Percentiles rank a stretch among this genome's conserved stretches.
Conservation (phyloP, 2,888 invertebrate genomes). For the Hoplodrina blanda region DNA sequence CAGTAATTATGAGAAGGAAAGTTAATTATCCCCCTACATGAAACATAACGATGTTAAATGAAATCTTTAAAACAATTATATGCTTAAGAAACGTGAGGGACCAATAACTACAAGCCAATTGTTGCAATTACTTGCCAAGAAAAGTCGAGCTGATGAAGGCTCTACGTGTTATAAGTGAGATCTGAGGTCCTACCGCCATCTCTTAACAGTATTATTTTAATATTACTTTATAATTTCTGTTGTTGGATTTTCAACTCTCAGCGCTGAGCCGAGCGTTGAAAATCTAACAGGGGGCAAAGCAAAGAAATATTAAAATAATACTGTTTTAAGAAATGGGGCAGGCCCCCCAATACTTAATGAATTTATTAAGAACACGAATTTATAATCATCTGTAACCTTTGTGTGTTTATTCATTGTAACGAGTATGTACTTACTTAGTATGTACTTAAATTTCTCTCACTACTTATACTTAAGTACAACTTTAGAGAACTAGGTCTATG, state of each 20-base stretch:
- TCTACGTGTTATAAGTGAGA: constrained; percentile 51
- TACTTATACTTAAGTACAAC: not conserved
- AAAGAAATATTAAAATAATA: too few relatives aligned
- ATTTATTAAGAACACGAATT: constrained; percentile 32
- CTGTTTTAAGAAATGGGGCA: too few relatives aligned
- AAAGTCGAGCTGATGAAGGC: constrained; percentile 37
- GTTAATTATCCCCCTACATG: constrained; percentile 58
- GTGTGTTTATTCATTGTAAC: constrained; percentile 24
- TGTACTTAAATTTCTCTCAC: not conserved
- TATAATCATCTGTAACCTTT: constrained; percentile 21
- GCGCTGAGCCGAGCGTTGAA: too few relatives aligned
- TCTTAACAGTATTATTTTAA: too few relatives aligned
- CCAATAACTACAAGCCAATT: constrained; percentile 54
- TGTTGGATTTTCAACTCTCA: too few relatives aligned
- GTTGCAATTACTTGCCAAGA: constrained; percentile 60
- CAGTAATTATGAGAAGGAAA: constrained; percentile 63
- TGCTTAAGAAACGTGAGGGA: constrained; percentile 48
- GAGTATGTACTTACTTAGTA: constrained; percentile 9
- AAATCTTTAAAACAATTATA: constrained; percentile 61
- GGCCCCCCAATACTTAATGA: constrained; percentile 18
- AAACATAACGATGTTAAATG: constrained; percentile 57
- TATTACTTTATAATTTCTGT: too few relatives aligned
- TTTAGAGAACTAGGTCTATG: not conserved
- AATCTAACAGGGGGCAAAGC: too few relatives aligned
- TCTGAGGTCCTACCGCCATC: constrained; percentile 6